Evolutionary conservation across 2,113 vertebrate genomes (phyloP).

Genomic region (Ondatra zibethicus): DNA sequence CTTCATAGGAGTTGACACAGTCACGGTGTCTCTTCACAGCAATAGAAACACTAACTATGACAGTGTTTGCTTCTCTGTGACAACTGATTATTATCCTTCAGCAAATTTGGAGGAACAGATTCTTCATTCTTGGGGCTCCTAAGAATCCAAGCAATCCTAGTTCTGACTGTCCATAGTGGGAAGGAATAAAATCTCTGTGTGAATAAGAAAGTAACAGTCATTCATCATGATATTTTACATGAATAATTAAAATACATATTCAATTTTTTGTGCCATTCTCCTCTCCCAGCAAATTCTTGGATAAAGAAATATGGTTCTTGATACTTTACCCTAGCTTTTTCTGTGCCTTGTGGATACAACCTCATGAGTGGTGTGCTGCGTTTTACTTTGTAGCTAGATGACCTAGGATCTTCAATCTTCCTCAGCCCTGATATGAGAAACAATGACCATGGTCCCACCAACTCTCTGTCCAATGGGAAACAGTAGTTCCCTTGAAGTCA

Average conservation of each 20-base stretch:
- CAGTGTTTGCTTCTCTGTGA: background rate
- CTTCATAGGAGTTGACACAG: too few species aligned
- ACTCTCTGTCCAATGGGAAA: background rate
- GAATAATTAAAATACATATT: background rate
- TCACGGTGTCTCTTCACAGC: too few species aligned
- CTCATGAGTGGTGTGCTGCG: background rate
- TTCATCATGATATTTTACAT: background rate
- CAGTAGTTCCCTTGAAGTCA: background rate
- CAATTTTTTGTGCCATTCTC: background rate
- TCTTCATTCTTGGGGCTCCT: background rate
- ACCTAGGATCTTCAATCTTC: background rate
- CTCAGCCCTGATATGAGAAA: background rate
- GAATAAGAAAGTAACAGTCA: background rate
- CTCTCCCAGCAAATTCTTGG: background rate
- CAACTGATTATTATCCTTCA: background rate
- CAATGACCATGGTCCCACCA: background rate
- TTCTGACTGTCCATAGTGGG: background rate
- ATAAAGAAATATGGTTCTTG: background rate
- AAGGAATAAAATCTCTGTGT: background rate
- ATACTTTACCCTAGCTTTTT: background rate
- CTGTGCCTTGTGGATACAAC: background rate
- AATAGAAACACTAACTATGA: too few species aligned
- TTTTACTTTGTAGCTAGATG: background rate
- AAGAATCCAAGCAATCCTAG: background rate
- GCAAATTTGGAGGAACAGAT: background rate